These are phyloP conservation scores for Tamias sibiricus DNA, from an alignment of 2,113 vertebrate species.

Conservation along the genomic window DNA sequence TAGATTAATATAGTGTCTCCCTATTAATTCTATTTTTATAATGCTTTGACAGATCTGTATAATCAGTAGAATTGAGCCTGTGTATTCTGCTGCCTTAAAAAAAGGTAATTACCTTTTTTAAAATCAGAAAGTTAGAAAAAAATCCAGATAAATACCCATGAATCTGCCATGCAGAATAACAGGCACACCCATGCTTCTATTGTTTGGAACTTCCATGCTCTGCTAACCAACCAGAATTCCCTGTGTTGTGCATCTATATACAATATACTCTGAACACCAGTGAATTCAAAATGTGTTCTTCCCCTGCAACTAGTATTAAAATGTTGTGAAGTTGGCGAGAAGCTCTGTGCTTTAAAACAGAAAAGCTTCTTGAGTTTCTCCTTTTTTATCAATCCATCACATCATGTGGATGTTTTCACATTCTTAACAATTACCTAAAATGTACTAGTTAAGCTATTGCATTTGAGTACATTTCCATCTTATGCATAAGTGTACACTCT, in stretches of 20 bases:
- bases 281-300: not conserved
- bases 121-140: not conserved
- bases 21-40: conserved; percentile 46
- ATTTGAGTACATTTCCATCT: not conserved
- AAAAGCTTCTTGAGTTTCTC: not conserved
- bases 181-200: not conserved
- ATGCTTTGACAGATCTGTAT: not conserved
- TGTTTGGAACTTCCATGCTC: conserved; percentile 7
- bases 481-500: not conserved
- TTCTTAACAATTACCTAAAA: conserved; percentile 16
- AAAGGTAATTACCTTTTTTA: too few species aligned
- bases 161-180: conserved; percentile 43
- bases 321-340: not conserved
- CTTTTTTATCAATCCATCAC: not conserved
- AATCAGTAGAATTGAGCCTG: not conserved
- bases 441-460: not conserved
- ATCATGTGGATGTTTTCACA: not conserved
- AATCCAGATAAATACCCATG: not conserved
- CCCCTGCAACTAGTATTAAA: not conserved
- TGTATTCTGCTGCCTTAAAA: conserved; percentile 28
- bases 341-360: not conserved
- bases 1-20: not conserved
- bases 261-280: not conserved
- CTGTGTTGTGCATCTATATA: not conserved
- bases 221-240: conserved; percentile 56